Base-by-base conservation (phyloP, 2,113 vertebrate genomes). In the Jaculus jaculus region DNA sequence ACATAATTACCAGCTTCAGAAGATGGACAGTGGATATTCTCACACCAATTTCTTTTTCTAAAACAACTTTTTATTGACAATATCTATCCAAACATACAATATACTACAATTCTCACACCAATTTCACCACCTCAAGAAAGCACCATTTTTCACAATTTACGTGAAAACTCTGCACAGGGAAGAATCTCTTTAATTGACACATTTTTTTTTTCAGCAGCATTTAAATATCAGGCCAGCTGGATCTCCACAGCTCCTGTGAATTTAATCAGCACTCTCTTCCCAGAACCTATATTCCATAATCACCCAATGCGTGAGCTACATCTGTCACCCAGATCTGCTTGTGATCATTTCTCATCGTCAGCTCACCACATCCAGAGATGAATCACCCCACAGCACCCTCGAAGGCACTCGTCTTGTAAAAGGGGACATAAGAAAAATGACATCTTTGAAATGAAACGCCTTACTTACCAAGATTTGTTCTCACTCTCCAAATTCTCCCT, bases 181-280 rank as follows among this genome's bases (percentile, higher is more conserved):
- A 97, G 88, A 81, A 96, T 37, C 61, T 77, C 93, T 93, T 96
- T 96, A 96, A 94, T 7, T 78, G 82, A 94, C 97, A 97, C 80
- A 90, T 86, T 96, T 96, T 93, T 89, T 9, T 9, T 65, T 37
- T 10, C n/a, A 96, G 85, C 90, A 95, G 93, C 90, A 68, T 90
- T 93, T 96, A 94, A 92, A 74, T 91, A 96, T 95, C 88, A 97
- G 97, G 95, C 93, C 97, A 97, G 96, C 94, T 93, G 96, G 96
- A 91, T 94, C 95, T 84, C 96, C 80, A 87, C 81, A 91, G 94
- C 66, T 84, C 90, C 34, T 89, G 90, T 95, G 96, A 98, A 97
- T 92, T 97, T 96, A 96, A 97, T 97, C 95, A 91, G 91, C 81
- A 85, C 26, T 58, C 90, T 79, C 89, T 95, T 95, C 94, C 84